Conservation (phyloP, 1,140 invertebrate genomes). For the Heliconius eleuchia region DNA sequence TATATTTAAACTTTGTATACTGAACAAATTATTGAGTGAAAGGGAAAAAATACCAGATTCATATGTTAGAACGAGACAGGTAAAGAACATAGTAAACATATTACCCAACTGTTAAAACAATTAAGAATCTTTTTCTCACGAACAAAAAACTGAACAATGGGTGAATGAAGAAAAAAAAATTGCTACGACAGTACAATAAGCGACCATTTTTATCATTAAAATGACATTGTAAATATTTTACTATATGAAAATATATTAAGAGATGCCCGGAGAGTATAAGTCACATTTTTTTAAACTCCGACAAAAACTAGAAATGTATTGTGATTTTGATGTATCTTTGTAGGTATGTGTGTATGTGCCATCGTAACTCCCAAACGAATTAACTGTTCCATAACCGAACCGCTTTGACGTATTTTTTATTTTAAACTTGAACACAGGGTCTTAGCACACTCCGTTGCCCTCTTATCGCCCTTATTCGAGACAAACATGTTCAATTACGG, state of each 20-base stretch:
- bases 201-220: not conserved
- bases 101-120: constrained; percentile 12
- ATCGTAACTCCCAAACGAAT: too few species aligned
- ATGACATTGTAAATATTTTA: not conserved
- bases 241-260: not conserved
- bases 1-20: not conserved
- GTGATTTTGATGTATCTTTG: too few species aligned
- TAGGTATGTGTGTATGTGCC: too few species aligned
- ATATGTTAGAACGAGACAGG: not conserved
- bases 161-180: constrained; percentile 8
- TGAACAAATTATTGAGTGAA: not conserved
- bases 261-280: too few species aligned
- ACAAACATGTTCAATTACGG: too few species aligned
- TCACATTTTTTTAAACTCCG: too few species aligned
- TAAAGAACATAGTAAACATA: not conserved
- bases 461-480: too few species aligned
- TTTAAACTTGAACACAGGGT: too few species aligned
- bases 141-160: constrained; percentile 16
- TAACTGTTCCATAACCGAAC: too few species aligned
- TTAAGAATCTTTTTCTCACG: constrained; percentile 21
- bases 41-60: not conserved
- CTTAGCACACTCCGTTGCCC: too few species aligned
- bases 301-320: too few species aligned
- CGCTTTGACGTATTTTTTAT: too few species aligned
- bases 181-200: not conserved